These are phyloP conservation scores for Dipodomys merriami DNA, from an alignment of 2,113 vertebrate species.

Conservation along the genomic window DNA sequence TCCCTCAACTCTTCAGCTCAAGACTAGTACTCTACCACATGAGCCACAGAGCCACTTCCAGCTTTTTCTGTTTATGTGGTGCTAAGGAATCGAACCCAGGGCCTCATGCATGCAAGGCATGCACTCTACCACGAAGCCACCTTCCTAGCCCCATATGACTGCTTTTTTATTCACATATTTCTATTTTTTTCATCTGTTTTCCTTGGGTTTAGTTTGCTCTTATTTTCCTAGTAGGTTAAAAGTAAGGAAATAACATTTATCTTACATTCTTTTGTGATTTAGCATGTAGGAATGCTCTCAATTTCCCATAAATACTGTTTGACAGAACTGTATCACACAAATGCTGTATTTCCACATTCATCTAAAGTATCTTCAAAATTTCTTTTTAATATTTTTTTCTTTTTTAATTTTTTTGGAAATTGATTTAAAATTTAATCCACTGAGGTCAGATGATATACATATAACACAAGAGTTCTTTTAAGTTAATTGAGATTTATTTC, in stretches of 20 bases:
- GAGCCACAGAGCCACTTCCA: no score
- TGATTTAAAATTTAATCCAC: background rate
- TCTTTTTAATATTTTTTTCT: no score
- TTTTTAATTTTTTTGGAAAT: no score
- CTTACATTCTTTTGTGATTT: background rate
- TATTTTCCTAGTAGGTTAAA: background rate
- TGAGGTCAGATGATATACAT: background rate
- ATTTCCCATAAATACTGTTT: background rate
- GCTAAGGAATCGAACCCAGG: no score
- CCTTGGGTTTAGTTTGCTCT: background rate
- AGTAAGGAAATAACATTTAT: background rate
- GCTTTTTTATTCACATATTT: background rate
- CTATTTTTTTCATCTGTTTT: background rate
- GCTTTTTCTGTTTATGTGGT: no score
- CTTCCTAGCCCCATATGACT: no score
- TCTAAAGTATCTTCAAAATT: background rate
- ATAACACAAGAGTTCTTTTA: background rate
- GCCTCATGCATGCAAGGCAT: no score
- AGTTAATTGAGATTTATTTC: background rate
- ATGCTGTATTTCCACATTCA: background rate
- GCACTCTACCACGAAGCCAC: no score
- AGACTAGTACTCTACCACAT: no score
- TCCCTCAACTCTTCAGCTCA: no score
- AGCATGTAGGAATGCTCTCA: background rate
- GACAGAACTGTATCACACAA: background rate